phyloP scores from a whole-genome alignment of 2,797 vertebrate species.

The Chelmon rostratus region DNA sequence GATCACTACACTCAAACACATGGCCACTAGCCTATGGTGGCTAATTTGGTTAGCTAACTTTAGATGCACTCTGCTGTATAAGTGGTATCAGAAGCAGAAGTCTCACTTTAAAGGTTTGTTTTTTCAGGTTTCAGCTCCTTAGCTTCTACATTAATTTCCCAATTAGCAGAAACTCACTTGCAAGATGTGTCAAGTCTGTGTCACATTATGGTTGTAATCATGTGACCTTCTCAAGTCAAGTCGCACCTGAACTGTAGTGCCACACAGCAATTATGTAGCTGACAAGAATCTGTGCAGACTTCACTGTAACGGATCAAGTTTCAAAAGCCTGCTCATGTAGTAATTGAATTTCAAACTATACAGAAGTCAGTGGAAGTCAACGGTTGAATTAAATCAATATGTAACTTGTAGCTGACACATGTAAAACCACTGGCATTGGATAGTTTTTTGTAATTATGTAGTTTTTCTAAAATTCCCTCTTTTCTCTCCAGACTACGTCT shows the following conservation, averaged over 20 bases:
- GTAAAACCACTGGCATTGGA: not conserved
- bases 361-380: too few relatives aligned
- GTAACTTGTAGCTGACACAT: not conserved
- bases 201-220: not conserved
- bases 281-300: not conserved
- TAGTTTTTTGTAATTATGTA: not conserved
- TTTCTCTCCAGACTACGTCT: conserved; percentile 84
- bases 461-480: not conserved
- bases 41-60: not conserved
- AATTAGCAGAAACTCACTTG: not conserved
- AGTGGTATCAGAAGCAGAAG: too few relatives aligned
- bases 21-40: not conserved
- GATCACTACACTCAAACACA: not conserved
- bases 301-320: not conserved
- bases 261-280: not conserved
- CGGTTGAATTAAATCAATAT: too few relatives aligned
- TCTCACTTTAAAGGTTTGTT: not conserved
- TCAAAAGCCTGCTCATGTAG: too few relatives aligned
- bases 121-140: not conserved
- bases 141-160: not conserved
- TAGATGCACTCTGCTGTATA: not conserved
- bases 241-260: not conserved
- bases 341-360: too few relatives aligned
- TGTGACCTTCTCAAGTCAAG: not conserved
- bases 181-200: not conserved